A percentile compares a stretch with the other conserved stretches of the same genome.
Conservation (phyloP, 2,888 invertebrate genomes). For the Rotaria magnacalcarata region DNA sequence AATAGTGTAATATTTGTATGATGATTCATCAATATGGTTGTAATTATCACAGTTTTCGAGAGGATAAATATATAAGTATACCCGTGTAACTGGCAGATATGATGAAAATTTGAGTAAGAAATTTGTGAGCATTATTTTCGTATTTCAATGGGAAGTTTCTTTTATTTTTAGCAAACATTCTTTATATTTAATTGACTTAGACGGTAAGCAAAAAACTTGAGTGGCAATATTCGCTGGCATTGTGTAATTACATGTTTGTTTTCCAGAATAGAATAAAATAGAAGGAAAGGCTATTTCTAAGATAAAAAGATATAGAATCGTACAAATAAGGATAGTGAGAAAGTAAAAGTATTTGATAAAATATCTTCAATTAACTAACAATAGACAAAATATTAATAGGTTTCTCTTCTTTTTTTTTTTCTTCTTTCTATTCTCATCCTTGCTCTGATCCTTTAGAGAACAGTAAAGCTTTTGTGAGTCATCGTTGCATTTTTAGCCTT, state of each 20-base stretch:
- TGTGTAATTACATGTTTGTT: not conserved
- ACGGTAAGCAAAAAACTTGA: too few relatives aligned
- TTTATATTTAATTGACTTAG: too few relatives aligned
- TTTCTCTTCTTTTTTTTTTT: not conserved
- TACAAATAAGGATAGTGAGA: not conserved
- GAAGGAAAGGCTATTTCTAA: too few relatives aligned
- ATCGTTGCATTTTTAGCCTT: not conserved
- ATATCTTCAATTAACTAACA: not conserved
- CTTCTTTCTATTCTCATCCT: not conserved
- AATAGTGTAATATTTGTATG: too few relatives aligned
- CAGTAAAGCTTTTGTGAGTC: not conserved
- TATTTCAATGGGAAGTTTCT: too few relatives aligned
- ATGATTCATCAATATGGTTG: not conserved
- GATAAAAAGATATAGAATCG: not conserved
- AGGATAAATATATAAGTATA: too few relatives aligned
- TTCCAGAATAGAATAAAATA: not conserved
- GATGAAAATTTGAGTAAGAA: too few relatives aligned
- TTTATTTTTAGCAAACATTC: too few relatives aligned
- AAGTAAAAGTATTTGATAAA: not conserved
- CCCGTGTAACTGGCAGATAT: too few relatives aligned
- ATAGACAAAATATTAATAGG: too few relatives aligned
- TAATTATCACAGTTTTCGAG: too few relatives aligned
- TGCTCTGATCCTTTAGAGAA: not conserved
- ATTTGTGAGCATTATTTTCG: too few relatives aligned
- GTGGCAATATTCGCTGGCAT: not conserved